These are phyloP conservation scores for Lineus longissimus DNA, from an alignment of 1,140 invertebrate species.

Conservation along the genomic window DNA sequence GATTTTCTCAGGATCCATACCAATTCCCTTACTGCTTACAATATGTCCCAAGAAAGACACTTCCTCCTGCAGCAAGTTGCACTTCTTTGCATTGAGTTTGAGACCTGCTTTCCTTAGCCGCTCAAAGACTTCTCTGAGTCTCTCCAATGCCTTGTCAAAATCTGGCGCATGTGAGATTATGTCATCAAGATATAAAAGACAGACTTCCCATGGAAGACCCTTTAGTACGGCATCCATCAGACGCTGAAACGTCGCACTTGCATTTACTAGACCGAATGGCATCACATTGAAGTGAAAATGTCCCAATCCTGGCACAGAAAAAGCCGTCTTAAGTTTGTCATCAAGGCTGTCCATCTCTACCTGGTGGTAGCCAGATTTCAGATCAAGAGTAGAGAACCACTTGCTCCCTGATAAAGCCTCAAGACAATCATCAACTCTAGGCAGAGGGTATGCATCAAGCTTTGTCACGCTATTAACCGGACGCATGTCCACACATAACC, in stretches of 20 bases:
- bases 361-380: slow-evolving; percentile 43
- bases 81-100: slow-evolving; percentile 52
- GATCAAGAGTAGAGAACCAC: slow-evolving; percentile 24
- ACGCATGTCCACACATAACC: slow-evolving; percentile 25
- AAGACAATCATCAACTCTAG: slow-evolving; percentile 19
- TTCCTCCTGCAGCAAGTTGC: slow-evolving; percentile 42
- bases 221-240: slow-evolving; percentile 26
- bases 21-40: slow-evolving; percentile 14
- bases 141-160: not conserved
- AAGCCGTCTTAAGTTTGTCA: slow-evolving; percentile 20
- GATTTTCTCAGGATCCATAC: slow-evolving; percentile 10
- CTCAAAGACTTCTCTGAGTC: slow-evolving; percentile 21
- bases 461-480: slow-evolving; percentile 20
- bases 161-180: slow-evolving; percentile 12
- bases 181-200: slow-evolving; percentile 21
- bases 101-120: slow-evolving; percentile 28
- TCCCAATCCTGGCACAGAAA: slow-evolving; percentile 12
- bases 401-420: slow-evolving; percentile 14
- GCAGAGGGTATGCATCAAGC: slow-evolving; percentile 18
- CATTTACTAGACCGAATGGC: slow-evolving; percentile 26
- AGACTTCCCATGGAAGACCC: slow-evolving; percentile 16
- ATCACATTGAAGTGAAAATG: slow-evolving; percentile 18
- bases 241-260: slow-evolving; percentile 27
- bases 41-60: slow-evolving; percentile 48
- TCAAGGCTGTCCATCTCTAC: not conserved